Evolutionary conservation across 2,797 vertebrate species (phyloP).

Genomic region (Lepidocolaptes lacrymiger): DNA sequence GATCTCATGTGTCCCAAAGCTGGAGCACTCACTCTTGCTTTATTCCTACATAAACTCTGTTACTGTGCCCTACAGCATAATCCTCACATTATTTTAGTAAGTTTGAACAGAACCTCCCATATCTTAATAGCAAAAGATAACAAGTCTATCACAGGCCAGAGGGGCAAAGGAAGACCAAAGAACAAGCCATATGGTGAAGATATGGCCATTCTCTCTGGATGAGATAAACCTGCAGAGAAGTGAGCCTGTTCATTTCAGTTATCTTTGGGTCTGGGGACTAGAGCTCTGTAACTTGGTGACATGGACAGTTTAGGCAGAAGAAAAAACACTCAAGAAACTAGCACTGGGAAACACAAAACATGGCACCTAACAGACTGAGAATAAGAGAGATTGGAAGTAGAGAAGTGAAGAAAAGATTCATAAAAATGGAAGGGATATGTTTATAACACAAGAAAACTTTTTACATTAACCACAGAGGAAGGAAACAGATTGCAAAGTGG

Average conservation of each 20-base stretch:
- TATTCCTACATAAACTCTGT: background rate
- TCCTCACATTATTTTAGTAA: background rate
- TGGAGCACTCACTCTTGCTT: background rate
- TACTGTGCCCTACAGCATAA: background rate
- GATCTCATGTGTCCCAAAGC: background rate
- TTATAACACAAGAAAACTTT: background rate
- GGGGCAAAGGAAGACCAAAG: background rate
- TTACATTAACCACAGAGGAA: background rate
- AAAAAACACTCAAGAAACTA: background rate
- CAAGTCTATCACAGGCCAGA: background rate
- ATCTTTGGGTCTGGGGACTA: background rate
- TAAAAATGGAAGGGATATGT: background rate
- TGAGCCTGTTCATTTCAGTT: background rate
- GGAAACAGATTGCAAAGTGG: constrained; percentile 20
- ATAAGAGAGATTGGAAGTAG: background rate
- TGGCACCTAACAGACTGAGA: background rate
- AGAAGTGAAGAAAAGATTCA: background rate
- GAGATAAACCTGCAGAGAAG: background rate
- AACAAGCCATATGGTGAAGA: background rate
- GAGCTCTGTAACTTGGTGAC: background rate
- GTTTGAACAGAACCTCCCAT: background rate
- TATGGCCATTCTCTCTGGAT: background rate
- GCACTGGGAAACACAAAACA: background rate
- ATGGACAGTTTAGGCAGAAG: background rate
- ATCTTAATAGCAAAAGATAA: background rate